phyloP scores from a whole-genome alignment of 2,888 invertebrate species.

The Blera fallax region DNA sequence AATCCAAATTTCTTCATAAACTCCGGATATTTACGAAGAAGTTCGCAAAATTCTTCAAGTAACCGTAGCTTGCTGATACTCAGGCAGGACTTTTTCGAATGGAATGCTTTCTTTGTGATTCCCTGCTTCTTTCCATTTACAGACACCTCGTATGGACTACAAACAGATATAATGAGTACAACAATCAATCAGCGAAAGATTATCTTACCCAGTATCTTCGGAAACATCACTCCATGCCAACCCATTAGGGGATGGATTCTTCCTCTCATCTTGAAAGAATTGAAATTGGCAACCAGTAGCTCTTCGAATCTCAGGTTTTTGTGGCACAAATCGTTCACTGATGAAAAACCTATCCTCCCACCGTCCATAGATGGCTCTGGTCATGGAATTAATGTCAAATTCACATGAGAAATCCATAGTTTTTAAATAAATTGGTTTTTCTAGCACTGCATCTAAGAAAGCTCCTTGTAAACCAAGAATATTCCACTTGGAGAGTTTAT shows the following conservation, averaged over 20 bases:
- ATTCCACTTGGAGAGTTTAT: slow-evolving; percentile 96
- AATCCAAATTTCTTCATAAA: slow-evolving; percentile 67
- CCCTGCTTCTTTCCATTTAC: slow-evolving; percentile 91
- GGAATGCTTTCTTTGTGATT: slow-evolving; percentile 85
- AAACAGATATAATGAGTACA: slow-evolving; percentile 77
- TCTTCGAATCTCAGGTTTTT: slow-evolving; percentile 76
- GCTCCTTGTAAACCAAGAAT: slow-evolving; percentile 93
- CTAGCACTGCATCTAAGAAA: slow-evolving; percentile 86
- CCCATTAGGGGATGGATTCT: slow-evolving; percentile 84
- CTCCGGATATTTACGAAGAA: slow-evolving; percentile 79
- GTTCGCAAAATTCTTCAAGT: slow-evolving; percentile 82
- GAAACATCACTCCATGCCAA: slow-evolving; percentile 84
- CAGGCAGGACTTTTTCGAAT: slow-evolving; percentile 81
- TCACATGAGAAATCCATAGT: slow-evolving; percentile 88
- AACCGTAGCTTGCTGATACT: slow-evolving; percentile 84
- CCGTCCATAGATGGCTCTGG: slow-evolving; percentile 83
- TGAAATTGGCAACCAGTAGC: slow-evolving; percentile 78
- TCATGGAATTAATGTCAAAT: slow-evolving; percentile 84
- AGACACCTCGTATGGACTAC: slow-evolving; percentile 87
- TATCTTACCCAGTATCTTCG: slow-evolving; percentile 76
- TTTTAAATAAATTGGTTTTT: slow-evolving; percentile 86
- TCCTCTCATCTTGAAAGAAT: slow-evolving; percentile 79
- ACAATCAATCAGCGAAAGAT: too few relatives aligned
- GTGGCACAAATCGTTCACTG: slow-evolving; percentile 72
- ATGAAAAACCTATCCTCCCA: slow-evolving; percentile 73